Base-by-base conservation (phyloP, 2,797 vertebrate genomes). In the Lagorchestes hirsutus region DNA sequence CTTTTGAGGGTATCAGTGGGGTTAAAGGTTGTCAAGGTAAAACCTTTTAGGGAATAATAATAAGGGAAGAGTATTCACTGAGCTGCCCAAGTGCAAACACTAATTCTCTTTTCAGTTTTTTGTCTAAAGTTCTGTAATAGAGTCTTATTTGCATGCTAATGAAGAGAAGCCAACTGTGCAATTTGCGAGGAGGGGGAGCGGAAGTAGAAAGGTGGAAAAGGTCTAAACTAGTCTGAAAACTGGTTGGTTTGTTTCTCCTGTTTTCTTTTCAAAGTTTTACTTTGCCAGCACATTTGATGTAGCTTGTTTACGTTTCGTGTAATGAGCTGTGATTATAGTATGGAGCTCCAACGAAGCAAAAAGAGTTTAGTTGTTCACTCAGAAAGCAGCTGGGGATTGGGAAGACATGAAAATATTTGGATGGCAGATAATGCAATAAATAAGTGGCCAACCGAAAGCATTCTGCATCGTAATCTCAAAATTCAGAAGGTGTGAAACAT, bases 101-200 rank as follows among this genome's bases (percentile, higher is more conserved):
- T 96, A 95, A 18, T 13, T 90, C 14, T 93, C 74, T 94, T 96
- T 97, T 95, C 93, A 91, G 31, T 74, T 27, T 34, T 34, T 34
- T 14, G 5, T n/a, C 96, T 97, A 93, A 91, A 97, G 22, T 91
- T 24, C 82, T 94, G 95, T 82, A 55, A 52, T 67, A 92, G 74
- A 91, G 0, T 95, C 87, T 96, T 94, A 96, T 95, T 96, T 97
- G 95, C 97, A 93, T 97, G 93, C 93, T 96, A 96, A 97, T 97
- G 91, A 96, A 96, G 90, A 95, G 95, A 96, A 0, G 94, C 95
- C 94, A 94, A 95, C 91, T 96, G 95, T 97, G 74, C 94, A 94
- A 97, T 92, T 24, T 16, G 95, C 40, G 55, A 50, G 1, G 1
- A 10, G 52, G 24, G 96, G 52, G 59, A 27, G 40, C 22, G 18